A percentile compares a stretch with the other conserved stretches of the same genome.
Evolutionary conservation across 2,888 invertebrate species (phyloP).

Genomic region (Andrena hattorfiana): DNA sequence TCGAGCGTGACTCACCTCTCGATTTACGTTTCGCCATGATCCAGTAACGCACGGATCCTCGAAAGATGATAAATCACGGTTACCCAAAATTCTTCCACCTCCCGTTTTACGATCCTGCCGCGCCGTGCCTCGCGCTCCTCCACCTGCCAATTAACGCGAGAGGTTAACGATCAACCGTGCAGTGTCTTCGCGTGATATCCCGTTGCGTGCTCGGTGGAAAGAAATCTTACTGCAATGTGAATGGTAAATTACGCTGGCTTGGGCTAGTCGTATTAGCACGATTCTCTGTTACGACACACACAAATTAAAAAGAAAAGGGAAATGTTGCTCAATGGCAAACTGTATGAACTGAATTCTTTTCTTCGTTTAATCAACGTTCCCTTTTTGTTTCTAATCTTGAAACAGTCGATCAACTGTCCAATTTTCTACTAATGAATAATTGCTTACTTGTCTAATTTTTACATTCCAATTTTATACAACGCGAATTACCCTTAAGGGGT

Average conservation of each 20-base stretch:
- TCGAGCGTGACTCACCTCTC: constrained; percentile 31
- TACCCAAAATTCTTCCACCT: constrained; percentile 1
- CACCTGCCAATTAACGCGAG: constrained; percentile 34
- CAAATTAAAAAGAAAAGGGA: too few species aligned
- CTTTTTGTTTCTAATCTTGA: too few species aligned
- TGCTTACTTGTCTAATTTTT: too few species aligned
- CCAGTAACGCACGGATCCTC: not conserved
- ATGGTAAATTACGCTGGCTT: not conserved
- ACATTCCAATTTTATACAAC: too few species aligned
- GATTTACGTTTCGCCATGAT: constrained; percentile 9
- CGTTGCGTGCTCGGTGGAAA: constrained; percentile 16
- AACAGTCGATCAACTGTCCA: too few species aligned
- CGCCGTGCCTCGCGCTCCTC: not conserved
- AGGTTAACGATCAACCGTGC: constrained; percentile 32
- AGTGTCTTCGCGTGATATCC: constrained; percentile 34
- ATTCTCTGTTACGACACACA: not conserved
- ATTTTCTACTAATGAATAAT: too few species aligned
- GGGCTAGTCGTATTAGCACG: not conserved
- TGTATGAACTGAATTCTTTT: too few species aligned
- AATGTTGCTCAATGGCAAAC: too few species aligned
- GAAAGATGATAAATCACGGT: not conserved
- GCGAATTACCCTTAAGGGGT: too few species aligned
- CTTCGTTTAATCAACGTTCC: too few species aligned
- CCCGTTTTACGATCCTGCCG: not conserved
- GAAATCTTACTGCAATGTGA: not conserved